phyloP scores from a whole-genome alignment of 2,797 vertebrate species.

The Myripristis jacobus region DNA sequence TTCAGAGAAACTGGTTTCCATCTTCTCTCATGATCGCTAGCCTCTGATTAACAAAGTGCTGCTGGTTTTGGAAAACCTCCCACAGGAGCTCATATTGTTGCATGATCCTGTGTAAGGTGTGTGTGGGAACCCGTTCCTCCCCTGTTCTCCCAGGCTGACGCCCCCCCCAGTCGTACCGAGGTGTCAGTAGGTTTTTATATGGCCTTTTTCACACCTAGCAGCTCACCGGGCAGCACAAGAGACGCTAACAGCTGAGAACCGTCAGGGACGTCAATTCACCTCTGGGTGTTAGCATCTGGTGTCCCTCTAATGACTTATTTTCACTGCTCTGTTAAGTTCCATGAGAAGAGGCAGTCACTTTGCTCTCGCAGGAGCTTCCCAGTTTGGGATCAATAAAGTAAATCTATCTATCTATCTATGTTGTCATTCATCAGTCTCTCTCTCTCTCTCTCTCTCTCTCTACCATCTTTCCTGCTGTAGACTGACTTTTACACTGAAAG shows the following conservation, averaged over 20 bases:
- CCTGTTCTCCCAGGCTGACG: constrained; percentile 24
- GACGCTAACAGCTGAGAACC: not conserved
- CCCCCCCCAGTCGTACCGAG: not conserved
- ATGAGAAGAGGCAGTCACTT: not conserved
- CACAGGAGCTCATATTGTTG: not conserved
- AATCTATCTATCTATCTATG: no score
- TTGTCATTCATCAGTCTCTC: no score
- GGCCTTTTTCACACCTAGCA: constrained; percentile 11
- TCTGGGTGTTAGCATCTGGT: not conserved
- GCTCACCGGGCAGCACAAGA: not conserved
- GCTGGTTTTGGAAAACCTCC: no score
- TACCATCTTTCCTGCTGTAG: no score
- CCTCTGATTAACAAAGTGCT: no score
- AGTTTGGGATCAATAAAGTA: no score
- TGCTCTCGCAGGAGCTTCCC: not conserved
- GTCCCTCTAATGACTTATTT: not conserved
- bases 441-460: no score
- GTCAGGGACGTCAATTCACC: not conserved
- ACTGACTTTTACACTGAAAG: no score
- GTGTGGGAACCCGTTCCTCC: constrained; percentile 22
- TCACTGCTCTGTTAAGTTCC: not conserved
- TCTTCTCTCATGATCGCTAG: no score
- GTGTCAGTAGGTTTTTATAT: constrained; percentile 38
- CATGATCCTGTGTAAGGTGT: not conserved
- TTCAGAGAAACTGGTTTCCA: no score